Evolutionary conservation across 2,888 invertebrate genomes (phyloP), one percentile per base, ranked within the genome.

Genomic region (Proisotoma minuta): DNA sequence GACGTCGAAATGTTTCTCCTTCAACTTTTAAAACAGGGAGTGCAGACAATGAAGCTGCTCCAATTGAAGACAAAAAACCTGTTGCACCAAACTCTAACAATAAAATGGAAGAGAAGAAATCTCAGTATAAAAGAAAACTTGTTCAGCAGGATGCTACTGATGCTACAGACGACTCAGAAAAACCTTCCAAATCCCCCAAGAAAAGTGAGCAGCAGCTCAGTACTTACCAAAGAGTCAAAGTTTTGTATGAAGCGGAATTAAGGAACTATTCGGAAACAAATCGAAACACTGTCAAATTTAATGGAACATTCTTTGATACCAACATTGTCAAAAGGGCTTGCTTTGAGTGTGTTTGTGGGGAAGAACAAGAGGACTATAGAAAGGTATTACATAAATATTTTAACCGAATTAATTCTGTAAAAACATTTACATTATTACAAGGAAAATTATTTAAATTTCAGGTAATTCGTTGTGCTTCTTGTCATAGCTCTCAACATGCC

Each of bases 401-500:
- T 47, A 47, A 47, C 10, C 40, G 12, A 40, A 10, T 56, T 56
- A n/a, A n/a, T n/a, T n/a, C n/a, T n/a, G n/a, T 39, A 23, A 10
- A 22, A 23, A 12, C 10, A 48, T 48, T 27, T 20, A 18, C 23
- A 40, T 53, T 39, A 26, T 47, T 49, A 12, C 56, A 51, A 12
- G 54, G 34, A 10, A 54, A 10, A 26, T 56, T 15, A 18, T 48
- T 18, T 18, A 29, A 12, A 22, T 75, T 29, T 68, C 72, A 51
- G 74, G 69, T 63, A 3, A 76, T 84, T 1, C 77, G 81, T 73
- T 88, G 88, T 75, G 72, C 74, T 1, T 76, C 77, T 27, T 89
- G 89, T 75, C 76, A 75, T 0, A 78, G 82, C 60, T 78, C 79
- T 74, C 88, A 88, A 75, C 89, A 89, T 78, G 76, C 78, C 0